Percentiles rank a stretch among this genome's conserved stretches.
These are phyloP conservation scores for Schizopygopsis malacanthus DNA, from an alignment of 2,797 vertebrate genomes.

Conservation along the genomic window DNA sequence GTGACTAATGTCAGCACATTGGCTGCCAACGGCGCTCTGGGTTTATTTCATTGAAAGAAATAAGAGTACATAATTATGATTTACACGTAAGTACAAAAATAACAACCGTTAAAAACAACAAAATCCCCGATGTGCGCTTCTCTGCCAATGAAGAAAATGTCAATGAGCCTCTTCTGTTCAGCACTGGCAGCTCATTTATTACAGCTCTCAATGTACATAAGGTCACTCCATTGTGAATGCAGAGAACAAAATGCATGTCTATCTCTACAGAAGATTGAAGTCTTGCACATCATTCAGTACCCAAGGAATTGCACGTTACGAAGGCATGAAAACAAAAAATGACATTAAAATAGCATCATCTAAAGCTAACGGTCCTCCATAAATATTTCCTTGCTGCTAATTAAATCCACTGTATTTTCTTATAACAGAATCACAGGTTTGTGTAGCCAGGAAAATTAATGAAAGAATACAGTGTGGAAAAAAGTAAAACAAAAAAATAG, in stretches of 20 bases:
- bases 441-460: conserved; percentile 67
- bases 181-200: conserved; percentile 62
- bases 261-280: conserved; percentile 66
- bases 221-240: conserved; percentile 55
- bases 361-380: conserved; percentile 78
- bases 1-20: neutral
- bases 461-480: conserved; percentile 66
- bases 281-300: conserved; percentile 67
- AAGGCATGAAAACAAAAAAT: conserved; percentile 74
- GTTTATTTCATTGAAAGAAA: conserved; percentile 49
- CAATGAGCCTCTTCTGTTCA: conserved; percentile 49
- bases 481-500: conserved; percentile 57
- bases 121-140: neutral
- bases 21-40: neutral
- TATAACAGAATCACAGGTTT: conserved; percentile 80
- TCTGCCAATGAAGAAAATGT: conserved; percentile 46
- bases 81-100: conserved; percentile 53
- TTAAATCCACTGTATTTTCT: conserved; percentile 76
- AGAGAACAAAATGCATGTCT: conserved; percentile 68
- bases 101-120: conserved; percentile 40
- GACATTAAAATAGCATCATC: conserved; percentile 82
- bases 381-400: conserved; percentile 74
- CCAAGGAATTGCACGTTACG: conserved; percentile 80
- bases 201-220: conserved; percentile 60
- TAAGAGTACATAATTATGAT: conserved; percentile 34